Conservation (phyloP, 2,113 vertebrate genomes). For the Ceyx melanurus region DNA sequence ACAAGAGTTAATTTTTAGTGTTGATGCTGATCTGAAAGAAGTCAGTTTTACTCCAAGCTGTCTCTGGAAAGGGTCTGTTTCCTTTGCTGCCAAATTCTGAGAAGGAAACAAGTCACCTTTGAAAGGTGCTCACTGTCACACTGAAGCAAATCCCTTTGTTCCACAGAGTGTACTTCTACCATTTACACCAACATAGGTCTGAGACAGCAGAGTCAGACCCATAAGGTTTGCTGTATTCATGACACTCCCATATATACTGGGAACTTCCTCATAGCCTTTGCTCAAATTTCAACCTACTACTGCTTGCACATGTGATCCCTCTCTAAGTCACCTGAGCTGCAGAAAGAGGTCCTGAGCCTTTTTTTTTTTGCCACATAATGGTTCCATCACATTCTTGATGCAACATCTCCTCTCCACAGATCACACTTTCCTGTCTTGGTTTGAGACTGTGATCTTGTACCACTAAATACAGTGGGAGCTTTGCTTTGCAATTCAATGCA, state of each 20-base stretch:
- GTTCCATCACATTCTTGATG: not conserved
- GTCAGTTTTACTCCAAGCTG: not conserved
- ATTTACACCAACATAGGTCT: not conserved
- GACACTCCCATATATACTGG: not conserved
- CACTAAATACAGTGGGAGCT: not conserved
- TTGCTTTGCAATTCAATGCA: not conserved
- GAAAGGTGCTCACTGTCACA: not conserved
- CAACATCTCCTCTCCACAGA: not conserved
- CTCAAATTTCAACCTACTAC: not conserved
- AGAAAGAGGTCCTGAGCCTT: not conserved
- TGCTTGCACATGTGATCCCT: not conserved
- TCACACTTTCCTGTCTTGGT: not conserved
- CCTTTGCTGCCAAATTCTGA: not conserved
- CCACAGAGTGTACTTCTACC: not conserved
- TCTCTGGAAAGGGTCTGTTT: not conserved
- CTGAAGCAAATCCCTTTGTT: not conserved
- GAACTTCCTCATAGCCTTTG: not conserved
- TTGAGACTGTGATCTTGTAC: not conserved
- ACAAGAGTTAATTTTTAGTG: not conserved
- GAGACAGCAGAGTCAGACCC: not conserved
- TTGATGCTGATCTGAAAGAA: not conserved
- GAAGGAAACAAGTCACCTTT: not conserved
- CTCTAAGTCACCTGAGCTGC: not conserved
- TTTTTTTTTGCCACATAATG: not conserved
- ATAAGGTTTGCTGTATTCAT: not conserved